Conservation (phyloP, 2,888 invertebrate species). For the Lasiommata megera region DNA sequence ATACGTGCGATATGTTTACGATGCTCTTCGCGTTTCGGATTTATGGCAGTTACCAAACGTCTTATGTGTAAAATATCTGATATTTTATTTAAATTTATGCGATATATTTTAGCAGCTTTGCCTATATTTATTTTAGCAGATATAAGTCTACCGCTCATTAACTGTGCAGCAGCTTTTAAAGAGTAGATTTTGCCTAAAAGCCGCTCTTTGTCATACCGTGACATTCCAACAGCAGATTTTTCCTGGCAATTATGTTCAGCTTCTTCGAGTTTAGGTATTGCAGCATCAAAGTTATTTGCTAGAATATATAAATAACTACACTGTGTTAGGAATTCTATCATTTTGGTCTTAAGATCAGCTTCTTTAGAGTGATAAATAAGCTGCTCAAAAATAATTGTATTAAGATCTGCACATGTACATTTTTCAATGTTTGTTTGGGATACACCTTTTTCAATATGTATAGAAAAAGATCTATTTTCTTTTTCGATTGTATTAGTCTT, state of each 20-base stretch:
- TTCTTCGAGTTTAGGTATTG: conserved; percentile 52
- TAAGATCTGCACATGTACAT: conserved; percentile 66
- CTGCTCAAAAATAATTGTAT: conserved; percentile 62
- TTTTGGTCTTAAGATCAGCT: conserved; percentile 62
- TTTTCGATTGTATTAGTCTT: conserved; percentile 36
- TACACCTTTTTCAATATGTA: conserved; percentile 58
- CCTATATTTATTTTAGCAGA: conserved; percentile 56
- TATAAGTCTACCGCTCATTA: conserved; percentile 47
- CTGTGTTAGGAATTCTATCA: conserved; percentile 57
- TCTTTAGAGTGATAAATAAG: conserved; percentile 62
- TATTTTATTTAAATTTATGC: conserved; percentile 54
- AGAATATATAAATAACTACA: conserved; percentile 56
- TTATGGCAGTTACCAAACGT: conserved; percentile 41
- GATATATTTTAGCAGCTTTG: conserved; percentile 54
- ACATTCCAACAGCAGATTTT: conserved; percentile 36
- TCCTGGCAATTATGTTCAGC: conserved; percentile 53
- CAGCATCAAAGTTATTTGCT: conserved; percentile 48
- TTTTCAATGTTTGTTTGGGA: conserved; percentile 57
- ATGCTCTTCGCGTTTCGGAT: conserved; percentile 48
- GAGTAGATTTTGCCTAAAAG: conserved; percentile 62
- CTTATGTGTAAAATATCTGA: conserved; percentile 48
- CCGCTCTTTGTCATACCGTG: conserved; percentile 45
- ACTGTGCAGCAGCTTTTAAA: conserved; percentile 54
- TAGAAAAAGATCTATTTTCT: conserved; percentile 40
- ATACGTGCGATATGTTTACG: conserved; percentile 44